Conservation (phyloP, 2,797 vertebrate genomes). For the Myotis findleyi region DNA sequence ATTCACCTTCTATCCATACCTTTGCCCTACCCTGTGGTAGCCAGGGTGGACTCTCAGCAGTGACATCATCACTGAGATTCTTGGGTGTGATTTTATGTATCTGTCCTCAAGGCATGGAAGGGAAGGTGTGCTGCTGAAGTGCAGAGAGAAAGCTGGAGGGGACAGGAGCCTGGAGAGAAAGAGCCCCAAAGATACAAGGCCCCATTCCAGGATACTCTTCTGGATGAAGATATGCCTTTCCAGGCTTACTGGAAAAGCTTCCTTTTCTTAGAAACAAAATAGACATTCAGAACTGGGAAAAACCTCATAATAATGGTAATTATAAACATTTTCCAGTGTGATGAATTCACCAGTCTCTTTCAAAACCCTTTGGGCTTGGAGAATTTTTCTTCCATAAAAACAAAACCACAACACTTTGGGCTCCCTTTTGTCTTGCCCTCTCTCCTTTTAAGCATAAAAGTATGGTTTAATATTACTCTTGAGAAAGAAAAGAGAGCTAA, state of each 20-base stretch:
- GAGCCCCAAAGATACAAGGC: neutral
- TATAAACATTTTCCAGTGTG: neutral
- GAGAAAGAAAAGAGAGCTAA: neutral
- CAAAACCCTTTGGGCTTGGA: neutral
- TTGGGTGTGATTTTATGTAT: neutral
- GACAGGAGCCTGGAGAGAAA: neutral
- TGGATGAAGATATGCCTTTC: neutral
- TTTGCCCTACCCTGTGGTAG: too few relatives aligned
- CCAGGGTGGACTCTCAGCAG: rapidly evolving
- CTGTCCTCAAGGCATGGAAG: neutral
- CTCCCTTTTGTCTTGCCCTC: neutral
- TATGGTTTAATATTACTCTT: neutral
- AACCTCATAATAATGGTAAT: neutral
- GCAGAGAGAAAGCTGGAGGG: neutral
- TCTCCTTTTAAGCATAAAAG: neutral
- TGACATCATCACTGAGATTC: too few relatives aligned
- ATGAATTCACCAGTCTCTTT: neutral
- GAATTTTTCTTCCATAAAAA: neutral
- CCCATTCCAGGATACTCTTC: neutral
- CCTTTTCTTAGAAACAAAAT: neutral
- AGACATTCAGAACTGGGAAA: slow-evolving; percentile 36
- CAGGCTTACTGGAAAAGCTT: neutral
- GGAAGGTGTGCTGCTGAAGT: neutral
- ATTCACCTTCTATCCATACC: rapidly evolving
- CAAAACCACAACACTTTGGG: neutral